Conservation (phyloP, 2,113 vertebrate species). For the Synodontis membranacea region DNA sequence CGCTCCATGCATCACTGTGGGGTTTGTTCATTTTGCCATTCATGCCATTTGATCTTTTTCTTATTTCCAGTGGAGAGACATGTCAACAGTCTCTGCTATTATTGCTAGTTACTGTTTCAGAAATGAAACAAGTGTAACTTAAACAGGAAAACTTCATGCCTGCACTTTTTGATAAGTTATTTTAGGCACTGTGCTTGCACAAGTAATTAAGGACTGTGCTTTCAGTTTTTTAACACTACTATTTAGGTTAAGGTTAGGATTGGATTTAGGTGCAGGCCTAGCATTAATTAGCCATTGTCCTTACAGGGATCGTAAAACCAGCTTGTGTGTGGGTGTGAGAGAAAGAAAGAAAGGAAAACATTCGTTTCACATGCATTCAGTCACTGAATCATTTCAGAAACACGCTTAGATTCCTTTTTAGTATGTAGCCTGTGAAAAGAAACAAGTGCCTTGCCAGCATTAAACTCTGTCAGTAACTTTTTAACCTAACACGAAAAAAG, state of each 20-base stretch:
- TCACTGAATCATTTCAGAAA: conserved; percentile 13
- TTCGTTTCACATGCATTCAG: neutral
- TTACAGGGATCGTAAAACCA: too few relatives aligned
- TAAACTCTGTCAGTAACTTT: neutral
- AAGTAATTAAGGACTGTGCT: neutral
- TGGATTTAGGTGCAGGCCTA: too few relatives aligned
- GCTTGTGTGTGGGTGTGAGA: neutral
- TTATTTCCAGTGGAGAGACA: neutral
- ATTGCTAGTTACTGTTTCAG: neutral
- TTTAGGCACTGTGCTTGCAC: neutral
- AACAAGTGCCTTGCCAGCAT: neutral
- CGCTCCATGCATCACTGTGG: neutral
- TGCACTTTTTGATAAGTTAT: neutral
- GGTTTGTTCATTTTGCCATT: neutral
- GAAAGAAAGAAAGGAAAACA: conserved; percentile 7
- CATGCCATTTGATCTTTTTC: neutral
- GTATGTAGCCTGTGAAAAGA: neutral
- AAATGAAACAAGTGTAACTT: neutral
- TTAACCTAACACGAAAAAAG: neutral
- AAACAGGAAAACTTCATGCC: neutral
- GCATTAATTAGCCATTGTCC: too few relatives aligned
- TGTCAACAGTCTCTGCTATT: too few relatives aligned
- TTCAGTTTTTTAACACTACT: neutral
- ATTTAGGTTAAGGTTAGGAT: neutral
- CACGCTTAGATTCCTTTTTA: neutral